Conservation (phyloP, 2,888 invertebrate genomes). For the Drymonia ruficornis region DNA sequence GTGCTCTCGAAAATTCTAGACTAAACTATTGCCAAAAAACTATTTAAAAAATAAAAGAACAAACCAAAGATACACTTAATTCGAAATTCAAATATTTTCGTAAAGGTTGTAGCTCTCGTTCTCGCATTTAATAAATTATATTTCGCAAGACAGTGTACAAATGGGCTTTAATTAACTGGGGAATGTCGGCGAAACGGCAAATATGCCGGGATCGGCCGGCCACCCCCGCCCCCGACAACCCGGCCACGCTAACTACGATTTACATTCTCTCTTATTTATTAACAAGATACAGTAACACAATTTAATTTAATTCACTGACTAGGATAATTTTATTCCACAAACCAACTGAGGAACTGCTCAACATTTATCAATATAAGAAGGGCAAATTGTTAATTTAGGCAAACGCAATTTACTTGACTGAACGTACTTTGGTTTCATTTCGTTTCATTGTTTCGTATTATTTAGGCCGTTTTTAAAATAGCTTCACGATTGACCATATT, state of each 20-base stretch:
- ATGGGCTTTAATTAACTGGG: constrained; percentile 82
- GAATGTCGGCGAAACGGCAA: constrained; percentile 78
- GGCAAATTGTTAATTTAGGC: not conserved
- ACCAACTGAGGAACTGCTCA: constrained; percentile 18
- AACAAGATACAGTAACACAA: constrained; percentile 59
- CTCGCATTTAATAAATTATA: constrained; percentile 77
- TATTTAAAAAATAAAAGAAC: not conserved
- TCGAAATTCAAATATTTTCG: constrained; percentile 56
- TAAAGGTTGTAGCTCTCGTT: constrained; percentile 58
- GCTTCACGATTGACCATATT: not conserved
- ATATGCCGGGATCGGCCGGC: constrained; percentile 67
- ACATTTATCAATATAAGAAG: constrained; percentile 24
- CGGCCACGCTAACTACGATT: constrained; percentile 68
- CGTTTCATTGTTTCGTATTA: not conserved
- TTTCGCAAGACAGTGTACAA: constrained; percentile 78
- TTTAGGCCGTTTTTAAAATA: not conserved
- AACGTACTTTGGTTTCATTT: too few species aligned
- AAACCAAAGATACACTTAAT: constrained; percentile 40
- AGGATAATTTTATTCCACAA: constrained; percentile 41
- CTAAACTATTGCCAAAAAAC: too few species aligned
- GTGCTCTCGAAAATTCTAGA: not conserved
- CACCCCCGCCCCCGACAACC: constrained; percentile 41
- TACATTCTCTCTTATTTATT: constrained; percentile 72
- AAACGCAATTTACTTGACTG: not conserved
- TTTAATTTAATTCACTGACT: constrained; percentile 57